phyloP scores from a whole-genome alignment of 2,888 invertebrate genomes.

The Nyleta sp. region DNA sequence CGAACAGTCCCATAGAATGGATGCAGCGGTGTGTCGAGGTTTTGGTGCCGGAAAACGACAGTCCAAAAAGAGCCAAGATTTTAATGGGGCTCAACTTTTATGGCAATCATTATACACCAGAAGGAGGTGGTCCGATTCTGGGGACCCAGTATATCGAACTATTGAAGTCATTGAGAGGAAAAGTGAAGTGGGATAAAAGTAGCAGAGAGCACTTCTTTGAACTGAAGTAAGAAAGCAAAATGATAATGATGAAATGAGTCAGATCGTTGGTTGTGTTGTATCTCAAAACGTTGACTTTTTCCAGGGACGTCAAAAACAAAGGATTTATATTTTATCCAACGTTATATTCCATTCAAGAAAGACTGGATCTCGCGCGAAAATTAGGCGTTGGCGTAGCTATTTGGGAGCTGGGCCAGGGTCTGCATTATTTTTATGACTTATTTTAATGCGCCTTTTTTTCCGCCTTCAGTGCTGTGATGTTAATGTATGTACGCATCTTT shows the following conservation, averaged over 20 bases:
- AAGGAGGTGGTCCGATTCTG: conserved; percentile 92
- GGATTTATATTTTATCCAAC: conserved; percentile 95
- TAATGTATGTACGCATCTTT: too few relatives aligned
- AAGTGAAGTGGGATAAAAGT: conserved; percentile 89
- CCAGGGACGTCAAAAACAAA: conserved; percentile 82
- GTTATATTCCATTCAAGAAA: conserved; percentile 90
- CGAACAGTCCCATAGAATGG: conserved; percentile 95
- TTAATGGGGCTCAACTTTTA: conserved; percentile 96
- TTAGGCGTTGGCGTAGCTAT: conserved; percentile 91
- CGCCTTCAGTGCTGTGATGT: too few relatives aligned
- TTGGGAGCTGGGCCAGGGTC: conserved; percentile 98
- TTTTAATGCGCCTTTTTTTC: conserved; percentile 78
- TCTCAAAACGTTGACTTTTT: too few relatives aligned
- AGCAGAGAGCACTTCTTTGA: conserved; percentile 94
- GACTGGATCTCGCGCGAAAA: conserved; percentile 91
- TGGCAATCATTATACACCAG: conserved; percentile 93
- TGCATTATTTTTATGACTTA: conserved; percentile 97
- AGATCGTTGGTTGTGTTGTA: too few relatives aligned
- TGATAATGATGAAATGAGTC: too few relatives aligned
- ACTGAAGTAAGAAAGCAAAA: conserved; percentile 90
- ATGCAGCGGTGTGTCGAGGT: conserved; percentile 89
- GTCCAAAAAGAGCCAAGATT: conserved; percentile 88
- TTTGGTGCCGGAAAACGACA: conserved; percentile 86
- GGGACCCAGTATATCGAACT: conserved; percentile 91
- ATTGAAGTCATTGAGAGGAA: conserved; percentile 89